Conservation (phyloP, 2,797 vertebrate genomes). For the Pseudomugil gertrudae region DNA sequence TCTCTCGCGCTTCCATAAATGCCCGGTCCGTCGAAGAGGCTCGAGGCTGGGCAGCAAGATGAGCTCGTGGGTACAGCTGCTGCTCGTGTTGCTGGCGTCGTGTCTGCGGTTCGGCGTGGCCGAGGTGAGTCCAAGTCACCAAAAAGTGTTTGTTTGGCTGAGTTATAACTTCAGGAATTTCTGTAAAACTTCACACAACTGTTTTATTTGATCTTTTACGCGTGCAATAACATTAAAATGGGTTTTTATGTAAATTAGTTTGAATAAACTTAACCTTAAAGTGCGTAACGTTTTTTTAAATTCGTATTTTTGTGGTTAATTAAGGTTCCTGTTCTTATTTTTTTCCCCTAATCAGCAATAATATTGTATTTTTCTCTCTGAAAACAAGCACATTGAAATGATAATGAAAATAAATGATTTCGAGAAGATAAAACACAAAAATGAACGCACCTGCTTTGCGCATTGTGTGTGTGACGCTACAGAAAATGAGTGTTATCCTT, state of each 20-base stretch:
- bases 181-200: too few relatives aligned
- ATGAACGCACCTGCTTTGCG: constrained; percentile 47
- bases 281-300: neutral
- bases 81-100: constrained; percentile 80
- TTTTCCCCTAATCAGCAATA: neutral
- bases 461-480: constrained; percentile 18
- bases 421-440: neutral
- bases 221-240: too few relatives aligned
- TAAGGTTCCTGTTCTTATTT: neutral
- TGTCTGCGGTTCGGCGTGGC: constrained; percentile 71
- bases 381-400: neutral
- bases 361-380: neutral
- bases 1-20: constrained; percentile 81
- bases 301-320: neutral
- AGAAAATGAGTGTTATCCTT: constrained; percentile 59
- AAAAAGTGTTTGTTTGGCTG: too few relatives aligned
- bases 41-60: constrained; percentile 84
- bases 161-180: neutral
- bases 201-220: too few relatives aligned
- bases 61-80: constrained; percentile 82
- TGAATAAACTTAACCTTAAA: neutral
- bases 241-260: neutral
- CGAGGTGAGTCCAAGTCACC: constrained; percentile 75
- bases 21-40: constrained; percentile 78
- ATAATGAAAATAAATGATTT: neutral